Evolutionary conservation across 2,888 invertebrate genomes (phyloP).

Genomic region (Scelioninae gen. 2): DNA sequence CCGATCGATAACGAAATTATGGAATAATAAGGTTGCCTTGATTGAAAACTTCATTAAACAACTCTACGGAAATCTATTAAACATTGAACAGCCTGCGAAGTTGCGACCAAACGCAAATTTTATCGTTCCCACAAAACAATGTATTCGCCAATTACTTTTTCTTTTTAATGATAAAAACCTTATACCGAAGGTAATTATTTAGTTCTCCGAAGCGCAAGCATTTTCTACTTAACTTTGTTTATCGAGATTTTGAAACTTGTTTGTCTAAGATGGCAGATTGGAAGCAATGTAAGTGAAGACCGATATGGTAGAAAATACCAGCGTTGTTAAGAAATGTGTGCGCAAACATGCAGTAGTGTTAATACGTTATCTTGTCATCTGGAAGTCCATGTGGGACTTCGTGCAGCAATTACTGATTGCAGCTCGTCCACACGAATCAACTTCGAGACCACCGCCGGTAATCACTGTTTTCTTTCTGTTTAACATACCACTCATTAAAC

Average conservation of each 20-base stretch:
- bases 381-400: conserved; percentile 51
- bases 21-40: conserved; percentile 23
- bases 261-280: conserved; percentile 26
- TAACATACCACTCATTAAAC: conserved; percentile 24
- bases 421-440: conserved; percentile 65
- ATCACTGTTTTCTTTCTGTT: conserved; percentile 56
- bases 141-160: conserved; percentile 9
- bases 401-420: conserved; percentile 65
- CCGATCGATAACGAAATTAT: conserved; percentile 33
- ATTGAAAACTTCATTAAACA: conserved; percentile 30
- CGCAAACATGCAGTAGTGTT: conserved; percentile 54
- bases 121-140: conserved; percentile 14
- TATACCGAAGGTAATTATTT: conserved; percentile 23
- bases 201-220: conserved; percentile 19
- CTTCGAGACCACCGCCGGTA: conserved; percentile 63
- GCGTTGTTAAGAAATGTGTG: conserved; percentile 42
- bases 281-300: conserved; percentile 38
- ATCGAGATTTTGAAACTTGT: conserved; percentile 32
- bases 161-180: conserved; percentile 9
- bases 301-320: conserved; percentile 39
- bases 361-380: conserved; percentile 61
- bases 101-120: conserved; percentile 3
- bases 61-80: conserved; percentile 18
- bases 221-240: conserved; percentile 20
- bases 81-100: conserved; percentile 10